Percentiles rank a stretch among this genome's conserved stretches.
These are phyloP conservation scores for Liolophura sinensis DNA, from an alignment of 1,140 invertebrate species.

Conservation along the genomic window DNA sequence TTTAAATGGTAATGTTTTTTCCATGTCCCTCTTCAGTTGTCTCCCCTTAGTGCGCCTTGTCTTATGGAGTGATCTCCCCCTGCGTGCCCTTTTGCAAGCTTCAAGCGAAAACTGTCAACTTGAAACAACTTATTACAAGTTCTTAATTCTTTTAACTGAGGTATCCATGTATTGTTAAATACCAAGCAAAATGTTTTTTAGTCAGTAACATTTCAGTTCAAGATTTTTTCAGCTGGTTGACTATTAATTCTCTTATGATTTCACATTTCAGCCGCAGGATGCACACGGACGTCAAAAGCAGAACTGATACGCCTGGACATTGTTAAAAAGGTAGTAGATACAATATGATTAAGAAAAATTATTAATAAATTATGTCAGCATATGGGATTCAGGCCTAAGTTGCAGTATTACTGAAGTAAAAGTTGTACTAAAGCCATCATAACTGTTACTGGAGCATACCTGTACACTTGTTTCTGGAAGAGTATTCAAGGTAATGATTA, in stretches of 20 bases:
- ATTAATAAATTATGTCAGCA: not conserved
- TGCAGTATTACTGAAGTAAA: no score
- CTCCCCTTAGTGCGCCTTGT: not conserved
- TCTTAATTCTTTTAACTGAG: no score
- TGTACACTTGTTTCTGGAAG: not conserved
- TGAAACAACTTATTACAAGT: no score
- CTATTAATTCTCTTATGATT: conserved; percentile 1
- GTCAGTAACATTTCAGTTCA: not conserved
- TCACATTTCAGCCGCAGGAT: conserved; percentile 39
- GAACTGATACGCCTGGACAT: conserved; percentile 49
- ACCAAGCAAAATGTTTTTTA: no score
- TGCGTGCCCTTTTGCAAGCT: not conserved
- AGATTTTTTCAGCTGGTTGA: not conserved
- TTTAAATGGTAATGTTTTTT: no score
- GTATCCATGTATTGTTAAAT: no score
- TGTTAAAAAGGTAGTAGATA: conserved; percentile 46
- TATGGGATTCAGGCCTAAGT: not conserved
- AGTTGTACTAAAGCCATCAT: not conserved
- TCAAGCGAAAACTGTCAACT: not conserved
- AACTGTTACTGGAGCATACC: not conserved
- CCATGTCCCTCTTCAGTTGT: not conserved
- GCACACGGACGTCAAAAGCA: conserved; percentile 44
- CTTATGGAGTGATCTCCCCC: not conserved
- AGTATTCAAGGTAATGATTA: not conserved
- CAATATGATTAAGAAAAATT: no score